Conservation (phyloP, 1,140 invertebrate genomes). For the Littorina saxatilis region DNA sequence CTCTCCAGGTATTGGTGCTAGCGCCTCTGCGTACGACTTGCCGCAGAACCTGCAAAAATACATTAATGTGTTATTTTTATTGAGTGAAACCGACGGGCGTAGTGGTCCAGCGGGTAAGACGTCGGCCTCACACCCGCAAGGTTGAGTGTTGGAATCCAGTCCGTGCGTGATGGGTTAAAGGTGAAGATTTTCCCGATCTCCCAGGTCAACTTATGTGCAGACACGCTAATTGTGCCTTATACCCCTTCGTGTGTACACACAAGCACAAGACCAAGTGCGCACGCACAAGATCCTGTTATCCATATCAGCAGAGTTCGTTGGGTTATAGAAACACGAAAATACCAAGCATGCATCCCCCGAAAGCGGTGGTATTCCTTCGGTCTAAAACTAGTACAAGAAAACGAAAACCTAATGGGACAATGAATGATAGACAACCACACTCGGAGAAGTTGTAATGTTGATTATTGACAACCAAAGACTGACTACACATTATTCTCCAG, state of each 20-base stretch:
- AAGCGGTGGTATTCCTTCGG: too few species aligned
- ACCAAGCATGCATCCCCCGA: too few species aligned
- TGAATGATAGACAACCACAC: background rate
- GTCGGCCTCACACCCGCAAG: background rate
- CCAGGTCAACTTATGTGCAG: too few species aligned
- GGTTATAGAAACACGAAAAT: too few species aligned
- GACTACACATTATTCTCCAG: background rate
- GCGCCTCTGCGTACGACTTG: conserved; percentile 2
- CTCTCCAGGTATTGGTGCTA: background rate
- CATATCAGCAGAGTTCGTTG: too few species aligned
- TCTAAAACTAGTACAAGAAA: background rate
- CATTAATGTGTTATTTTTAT: background rate
- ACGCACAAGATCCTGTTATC: too few species aligned
- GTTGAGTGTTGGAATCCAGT: background rate
- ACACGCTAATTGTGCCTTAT: too few species aligned
- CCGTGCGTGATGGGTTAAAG: background rate
- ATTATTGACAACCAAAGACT: background rate
- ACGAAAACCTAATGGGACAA: too few species aligned
- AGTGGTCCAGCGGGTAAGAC: too few species aligned
- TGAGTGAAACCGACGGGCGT: background rate
- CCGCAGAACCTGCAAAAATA: background rate
- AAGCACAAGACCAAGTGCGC: too few species aligned
- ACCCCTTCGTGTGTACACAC: too few species aligned
- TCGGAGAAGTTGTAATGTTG: background rate
- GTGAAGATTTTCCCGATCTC: too few species aligned